Conservation (phyloP, 2,113 vertebrate genomes). For the Elachura formosa region DNA sequence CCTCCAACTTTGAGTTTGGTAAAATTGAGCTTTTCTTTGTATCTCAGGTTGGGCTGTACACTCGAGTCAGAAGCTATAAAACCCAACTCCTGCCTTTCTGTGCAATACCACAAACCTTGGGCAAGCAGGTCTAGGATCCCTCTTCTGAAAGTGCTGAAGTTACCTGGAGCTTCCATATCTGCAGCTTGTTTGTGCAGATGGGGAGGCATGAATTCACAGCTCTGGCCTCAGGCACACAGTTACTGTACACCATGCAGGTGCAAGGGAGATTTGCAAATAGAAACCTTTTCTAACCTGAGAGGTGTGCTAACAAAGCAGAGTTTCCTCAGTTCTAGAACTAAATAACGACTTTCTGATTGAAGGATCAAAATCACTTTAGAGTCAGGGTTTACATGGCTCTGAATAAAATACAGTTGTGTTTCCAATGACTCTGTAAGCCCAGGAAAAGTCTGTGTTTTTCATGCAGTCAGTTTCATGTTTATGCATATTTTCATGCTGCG, state of each 20-base stretch:
- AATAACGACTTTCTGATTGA: background rate
- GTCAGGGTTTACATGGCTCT: background rate
- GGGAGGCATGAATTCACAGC: background rate
- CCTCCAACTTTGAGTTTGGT: constrained; percentile 83
- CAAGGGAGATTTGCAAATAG: background rate
- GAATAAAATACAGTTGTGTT: background rate
- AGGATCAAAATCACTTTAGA: background rate
- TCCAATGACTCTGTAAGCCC: background rate
- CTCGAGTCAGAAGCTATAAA: background rate
- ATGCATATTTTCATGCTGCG: background rate
- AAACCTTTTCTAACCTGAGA: background rate
- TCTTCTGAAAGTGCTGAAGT: background rate
- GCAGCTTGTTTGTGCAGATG: background rate
- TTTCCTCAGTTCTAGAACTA: background rate
- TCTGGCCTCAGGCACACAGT: background rate
- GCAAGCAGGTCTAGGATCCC: background rate
- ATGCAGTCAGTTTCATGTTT: background rate
- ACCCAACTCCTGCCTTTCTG: background rate
- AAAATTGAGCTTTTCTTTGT: constrained; percentile 7
- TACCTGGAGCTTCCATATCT: background rate
- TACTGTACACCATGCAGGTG: accelerated
- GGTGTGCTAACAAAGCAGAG: background rate
- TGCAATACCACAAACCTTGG: background rate
- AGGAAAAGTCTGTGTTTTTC: background rate
- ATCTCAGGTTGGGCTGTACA: background rate